Evolutionary conservation across 2,797 vertebrate genomes (phyloP), one percentile per base, ranked within the genome.

Genomic region (Myripristis jacobus): DNA sequence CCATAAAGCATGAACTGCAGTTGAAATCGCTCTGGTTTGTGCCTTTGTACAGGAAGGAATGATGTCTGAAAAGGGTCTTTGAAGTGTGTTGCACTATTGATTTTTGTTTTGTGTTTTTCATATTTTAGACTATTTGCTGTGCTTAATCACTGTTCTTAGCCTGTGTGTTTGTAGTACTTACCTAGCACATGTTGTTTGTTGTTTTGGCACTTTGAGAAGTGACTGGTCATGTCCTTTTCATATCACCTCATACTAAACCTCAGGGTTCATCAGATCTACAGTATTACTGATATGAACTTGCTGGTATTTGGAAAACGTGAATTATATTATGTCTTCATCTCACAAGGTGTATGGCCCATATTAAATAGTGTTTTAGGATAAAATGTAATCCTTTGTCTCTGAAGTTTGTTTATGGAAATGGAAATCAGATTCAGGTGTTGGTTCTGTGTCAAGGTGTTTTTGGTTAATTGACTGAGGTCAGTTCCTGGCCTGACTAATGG

Each of bases 51-150:
- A 84, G 79, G 72, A 52, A 16, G 7, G 21, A 21, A 15, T 22
- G 54, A 71, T 66, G 62, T 70, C 62, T 60, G 70, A 50, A 59
- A 11, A 47, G 36, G 29, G 3, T 36, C 52, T 59, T 73, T 55
- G 46, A 80, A 75, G 76, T 83, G 75, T 80, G 46, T 83, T 88
- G 81, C 84, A 86, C 73, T 31, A 48, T 44, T 72, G 11, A 58
- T 55, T 43, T 51, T 16, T 44, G 58, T 53, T 51, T 61, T 27
- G 19, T 19, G 7, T 71, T 83, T 73, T 69, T 61, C 2, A 41
- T 67, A 66, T 83, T 79, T 79, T 64, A 68, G 38, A 56, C 79
- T 0, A 13, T 64, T 75, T 48, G 62, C 70, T 77, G 68, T 89
- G 75, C 65, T 51, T 31, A 1, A 6, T 70, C 81, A 13, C 21